These are phyloP conservation scores for Mobula hypostoma DNA, from an alignment of 2,113 vertebrate species.

Conservation along the genomic window DNA sequence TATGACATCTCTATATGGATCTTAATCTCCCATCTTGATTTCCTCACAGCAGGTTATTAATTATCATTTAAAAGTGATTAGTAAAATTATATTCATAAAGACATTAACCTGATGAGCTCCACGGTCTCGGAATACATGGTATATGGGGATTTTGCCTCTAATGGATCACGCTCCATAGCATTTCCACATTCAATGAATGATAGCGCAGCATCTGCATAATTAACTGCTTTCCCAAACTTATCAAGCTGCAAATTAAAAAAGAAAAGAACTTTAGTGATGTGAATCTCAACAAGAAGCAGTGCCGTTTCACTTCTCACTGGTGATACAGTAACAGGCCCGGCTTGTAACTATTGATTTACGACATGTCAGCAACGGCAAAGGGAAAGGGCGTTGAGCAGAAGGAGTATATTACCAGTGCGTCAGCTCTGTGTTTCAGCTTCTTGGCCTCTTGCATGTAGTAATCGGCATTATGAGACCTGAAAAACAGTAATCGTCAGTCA, in stretches of 20 bases:
- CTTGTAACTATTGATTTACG: constrained; percentile 20
- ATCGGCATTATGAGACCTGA: constrained; percentile 82
- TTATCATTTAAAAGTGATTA: constrained; percentile 58
- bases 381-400: background rate
- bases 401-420: constrained; percentile 73
- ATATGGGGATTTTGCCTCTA: constrained; percentile 94
- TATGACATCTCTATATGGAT: constrained; percentile 23
- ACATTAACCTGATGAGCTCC: constrained; percentile 90
- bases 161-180: constrained; percentile 92
- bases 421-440: constrained; percentile 91
- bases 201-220: constrained; percentile 91
- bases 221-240: constrained; percentile 94
- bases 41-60: constrained; percentile 55
- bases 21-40: constrained; percentile 28
- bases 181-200: constrained; percentile 97
- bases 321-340: background rate
- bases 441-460: constrained; percentile 95
- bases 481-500: constrained; percentile 34
- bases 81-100: constrained; percentile 56
- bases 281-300: constrained; percentile 13
- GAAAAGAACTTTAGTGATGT: constrained; percentile 39
- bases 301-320: constrained; percentile 21
- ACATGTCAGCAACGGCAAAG: background rate
- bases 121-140: constrained; percentile 98
- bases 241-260: constrained; percentile 72